Evolutionary conservation across 1,140 invertebrate species (phyloP).

Genomic region (Drosophila albomicans): DNA sequence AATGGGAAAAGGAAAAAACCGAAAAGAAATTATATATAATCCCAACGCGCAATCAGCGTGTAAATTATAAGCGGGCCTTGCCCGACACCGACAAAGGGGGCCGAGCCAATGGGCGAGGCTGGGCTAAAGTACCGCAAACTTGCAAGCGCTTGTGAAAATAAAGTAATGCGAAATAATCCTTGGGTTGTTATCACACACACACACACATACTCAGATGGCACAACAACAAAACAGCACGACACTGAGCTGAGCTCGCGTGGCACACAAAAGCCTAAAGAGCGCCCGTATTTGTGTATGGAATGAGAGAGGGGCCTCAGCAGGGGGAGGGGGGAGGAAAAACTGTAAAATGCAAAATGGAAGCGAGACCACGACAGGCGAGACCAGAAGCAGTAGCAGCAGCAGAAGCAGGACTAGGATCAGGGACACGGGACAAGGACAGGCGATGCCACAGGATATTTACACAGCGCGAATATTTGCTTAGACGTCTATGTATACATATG

Average conservation of each 20-base stretch:
- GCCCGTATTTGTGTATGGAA: constrained; percentile 40
- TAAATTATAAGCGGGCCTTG: constrained; percentile 74
- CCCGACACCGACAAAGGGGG: constrained; percentile 11
- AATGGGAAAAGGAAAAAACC: constrained; percentile 57
- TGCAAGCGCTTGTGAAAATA: constrained; percentile 80
- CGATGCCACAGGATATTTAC: constrained; percentile 72
- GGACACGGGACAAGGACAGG: constrained; percentile 4
- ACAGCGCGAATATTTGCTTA: constrained; percentile 74
- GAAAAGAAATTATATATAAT: constrained; percentile 80
- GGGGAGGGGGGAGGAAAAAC: constrained; percentile 8
- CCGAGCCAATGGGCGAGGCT: constrained; percentile 47
- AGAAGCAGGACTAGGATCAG: not conserved
- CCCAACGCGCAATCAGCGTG: constrained; percentile 78
- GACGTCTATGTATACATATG: constrained; percentile 26
- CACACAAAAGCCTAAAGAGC: constrained; percentile 72
- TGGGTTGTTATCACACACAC: constrained; percentile 78
- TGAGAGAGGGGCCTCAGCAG: not conserved
- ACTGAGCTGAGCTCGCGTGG: constrained; percentile 56
- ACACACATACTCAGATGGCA: constrained; percentile 8
- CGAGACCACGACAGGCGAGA: constrained; percentile 53
- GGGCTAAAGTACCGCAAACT: constrained; percentile 77
- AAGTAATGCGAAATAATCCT: constrained; percentile 83
- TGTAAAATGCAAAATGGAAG: constrained; percentile 79
- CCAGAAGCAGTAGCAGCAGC: constrained; percentile 1
- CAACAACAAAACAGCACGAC: constrained; percentile 56